Conservation (phyloP, 2,113 vertebrate genomes). For the Phrynosoma platyrhinos region DNA sequence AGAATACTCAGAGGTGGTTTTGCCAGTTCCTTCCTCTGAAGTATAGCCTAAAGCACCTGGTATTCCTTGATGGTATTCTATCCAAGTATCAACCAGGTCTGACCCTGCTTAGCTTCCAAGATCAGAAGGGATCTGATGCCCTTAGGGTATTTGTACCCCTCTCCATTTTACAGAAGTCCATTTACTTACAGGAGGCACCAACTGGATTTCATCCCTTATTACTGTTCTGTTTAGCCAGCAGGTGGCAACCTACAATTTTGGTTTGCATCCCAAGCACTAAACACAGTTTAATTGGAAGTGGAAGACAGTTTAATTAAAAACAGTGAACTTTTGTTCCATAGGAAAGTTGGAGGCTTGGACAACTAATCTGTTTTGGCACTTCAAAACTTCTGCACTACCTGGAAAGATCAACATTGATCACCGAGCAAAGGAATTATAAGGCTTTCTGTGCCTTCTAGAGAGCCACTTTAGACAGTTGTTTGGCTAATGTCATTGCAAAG, state of each 20-base stretch:
- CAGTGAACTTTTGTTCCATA: neutral
- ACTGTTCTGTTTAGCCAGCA: conserved; percentile 44
- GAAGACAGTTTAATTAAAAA: neutral
- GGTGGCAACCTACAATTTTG: conserved; percentile 56
- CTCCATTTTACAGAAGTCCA: neutral
- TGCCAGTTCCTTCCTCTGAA: too few species aligned
- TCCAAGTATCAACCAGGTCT: too few species aligned
- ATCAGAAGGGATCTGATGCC: too few species aligned
- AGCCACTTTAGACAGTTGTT: neutral
- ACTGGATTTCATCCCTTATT: neutral
- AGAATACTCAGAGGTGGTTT: too few species aligned
- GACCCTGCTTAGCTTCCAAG: too few species aligned
- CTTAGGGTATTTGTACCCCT: too few species aligned
- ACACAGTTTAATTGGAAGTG: neutral
- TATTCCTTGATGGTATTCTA: too few species aligned
- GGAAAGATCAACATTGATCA: neutral
- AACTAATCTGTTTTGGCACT: neutral
- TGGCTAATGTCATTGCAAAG: neutral
- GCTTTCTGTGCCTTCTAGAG: neutral
- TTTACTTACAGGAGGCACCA: neutral
- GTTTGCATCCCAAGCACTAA: neutral
- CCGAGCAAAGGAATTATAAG: neutral
- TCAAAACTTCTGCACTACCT: neutral
- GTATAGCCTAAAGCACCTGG: too few species aligned
- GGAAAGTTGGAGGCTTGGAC: neutral